Conservation (phyloP, 2,797 vertebrate genomes). For the Xyrichtys novacula region DNA sequence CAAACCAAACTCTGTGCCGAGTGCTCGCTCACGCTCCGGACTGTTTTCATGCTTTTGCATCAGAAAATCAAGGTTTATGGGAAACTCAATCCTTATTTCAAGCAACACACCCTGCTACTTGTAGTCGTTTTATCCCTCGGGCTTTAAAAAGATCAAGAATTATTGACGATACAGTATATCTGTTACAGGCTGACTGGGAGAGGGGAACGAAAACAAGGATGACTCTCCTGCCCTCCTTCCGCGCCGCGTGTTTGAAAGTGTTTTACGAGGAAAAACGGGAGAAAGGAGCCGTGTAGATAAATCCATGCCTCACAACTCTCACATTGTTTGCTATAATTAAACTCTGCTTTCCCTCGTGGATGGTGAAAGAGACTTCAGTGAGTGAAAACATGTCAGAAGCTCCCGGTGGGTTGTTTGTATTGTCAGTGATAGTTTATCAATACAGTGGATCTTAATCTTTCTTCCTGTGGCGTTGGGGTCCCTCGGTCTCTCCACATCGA, state of each 20-base stretch:
- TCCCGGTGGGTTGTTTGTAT: constrained; percentile 74
- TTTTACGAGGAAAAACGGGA: constrained; percentile 23
- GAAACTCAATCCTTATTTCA: constrained; percentile 1
- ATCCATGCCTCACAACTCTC: constrained; percentile 51
- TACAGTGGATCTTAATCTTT: constrained; percentile 78
- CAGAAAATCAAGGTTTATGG: constrained; percentile 7
- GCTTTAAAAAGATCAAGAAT: constrained; percentile 32
- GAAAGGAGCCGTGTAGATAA: constrained; percentile 41
- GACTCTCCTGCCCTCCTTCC: constrained; percentile 28
- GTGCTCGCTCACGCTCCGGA: background rate
- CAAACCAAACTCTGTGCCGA: background rate
- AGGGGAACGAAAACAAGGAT: constrained; percentile 31
- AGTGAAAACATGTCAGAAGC: constrained; percentile 65
- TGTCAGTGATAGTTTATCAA: constrained; percentile 80
- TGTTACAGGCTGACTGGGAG: constrained; percentile 32
- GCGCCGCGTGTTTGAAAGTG: constrained; percentile 15
- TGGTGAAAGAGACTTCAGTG: constrained; percentile 64
- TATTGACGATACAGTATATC: constrained; percentile 16
- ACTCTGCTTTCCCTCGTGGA: constrained; percentile 61
- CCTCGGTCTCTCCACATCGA: constrained; percentile 71
- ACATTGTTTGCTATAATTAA: constrained; percentile 77
- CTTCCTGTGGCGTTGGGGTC: constrained; percentile 43
- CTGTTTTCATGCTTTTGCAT: background rate
- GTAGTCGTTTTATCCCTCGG: constrained; percentile 22
- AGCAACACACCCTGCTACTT: constrained; percentile 2